phyloP scores from a whole-genome alignment of 64 coral and sea anemone species.

The Astreopora myriophthalma region DNA sequence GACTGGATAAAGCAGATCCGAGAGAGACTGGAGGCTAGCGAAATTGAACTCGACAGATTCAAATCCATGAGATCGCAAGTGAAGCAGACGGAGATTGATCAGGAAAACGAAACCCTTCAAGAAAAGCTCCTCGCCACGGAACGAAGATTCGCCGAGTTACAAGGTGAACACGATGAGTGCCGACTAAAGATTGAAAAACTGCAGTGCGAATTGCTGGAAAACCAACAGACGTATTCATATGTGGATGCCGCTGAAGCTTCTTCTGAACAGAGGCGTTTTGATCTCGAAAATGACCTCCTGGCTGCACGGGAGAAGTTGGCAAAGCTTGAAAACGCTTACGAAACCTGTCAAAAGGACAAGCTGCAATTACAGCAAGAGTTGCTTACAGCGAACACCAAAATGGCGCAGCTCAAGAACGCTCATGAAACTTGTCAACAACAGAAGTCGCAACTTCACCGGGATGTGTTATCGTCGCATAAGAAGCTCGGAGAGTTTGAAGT shows the following conservation, averaged over 20 bases:
- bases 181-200: constrained; percentile 53
- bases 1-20: constrained; percentile 62
- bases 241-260: constrained; percentile 54
- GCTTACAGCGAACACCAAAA: constrained; percentile 76
- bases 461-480: constrained; percentile 67
- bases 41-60: constrained; percentile 64
- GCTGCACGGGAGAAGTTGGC: constrained; percentile 63
- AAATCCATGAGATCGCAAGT: constrained; percentile 37
- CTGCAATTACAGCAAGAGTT: constrained; percentile 82
- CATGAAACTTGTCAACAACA: constrained; percentile 74
- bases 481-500: constrained; percentile 74
- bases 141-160: constrained; percentile 55
- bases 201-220: constrained; percentile 61
- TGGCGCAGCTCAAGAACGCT: constrained; percentile 67
- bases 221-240: constrained; percentile 52
- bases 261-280: constrained; percentile 22
- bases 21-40: constrained; percentile 70
- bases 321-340: constrained; percentile 81
- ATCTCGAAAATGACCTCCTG: constrained; percentile 75
- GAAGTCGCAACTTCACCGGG: constrained; percentile 70
- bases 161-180: constrained; percentile 34
- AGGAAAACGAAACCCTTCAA: constrained; percentile 57
- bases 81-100: constrained; percentile 49
- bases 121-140: constrained; percentile 63
- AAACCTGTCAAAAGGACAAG: constrained; percentile 78